phyloP scores from a whole-genome alignment of 2,888 invertebrate genomes.

The Darwinula stevensoni region DNA sequence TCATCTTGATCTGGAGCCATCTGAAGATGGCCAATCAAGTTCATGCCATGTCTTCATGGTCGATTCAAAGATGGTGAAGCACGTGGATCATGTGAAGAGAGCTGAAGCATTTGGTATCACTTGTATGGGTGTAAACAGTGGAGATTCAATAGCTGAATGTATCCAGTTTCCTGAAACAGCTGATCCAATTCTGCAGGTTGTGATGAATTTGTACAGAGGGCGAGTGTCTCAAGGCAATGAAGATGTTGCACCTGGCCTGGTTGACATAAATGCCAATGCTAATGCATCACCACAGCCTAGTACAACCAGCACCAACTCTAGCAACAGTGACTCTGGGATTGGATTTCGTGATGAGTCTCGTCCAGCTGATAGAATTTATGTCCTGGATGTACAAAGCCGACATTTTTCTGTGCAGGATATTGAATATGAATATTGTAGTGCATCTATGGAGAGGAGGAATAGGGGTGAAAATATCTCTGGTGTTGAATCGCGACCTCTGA shows the following conservation, averaged over 20 bases:
- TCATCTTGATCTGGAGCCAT: no score
- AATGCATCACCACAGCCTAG: constrained; percentile 34
- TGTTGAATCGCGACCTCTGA: no score
- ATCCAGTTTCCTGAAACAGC: constrained; percentile 70
- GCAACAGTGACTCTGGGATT: constrained; percentile 81
- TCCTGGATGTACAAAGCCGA: no score
- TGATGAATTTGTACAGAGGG: constrained; percentile 23
- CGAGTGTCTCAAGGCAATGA: constrained; percentile 6
- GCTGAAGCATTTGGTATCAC: constrained; percentile 53
- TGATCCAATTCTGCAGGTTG: constrained; percentile 25
- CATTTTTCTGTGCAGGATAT: no score
- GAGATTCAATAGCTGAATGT: no score
- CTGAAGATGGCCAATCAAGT: constrained; percentile 19
- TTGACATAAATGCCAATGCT: constrained; percentile 21
- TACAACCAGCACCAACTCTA: constrained; percentile 33
- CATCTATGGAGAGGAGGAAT: background rate
- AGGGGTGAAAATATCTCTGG: no score
- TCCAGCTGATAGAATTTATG: background rate
- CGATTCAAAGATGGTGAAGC: constrained; percentile 54
- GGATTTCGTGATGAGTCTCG: constrained; percentile 54
- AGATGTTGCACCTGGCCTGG: constrained; percentile 10
- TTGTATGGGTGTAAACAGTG: constrained; percentile 47
- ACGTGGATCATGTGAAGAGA: constrained; percentile 42
- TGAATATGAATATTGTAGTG: background rate
- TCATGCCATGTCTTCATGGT: constrained; percentile 88